A percentile compares a stretch with the other conserved stretches of the same genome.
Conservation (phyloP, 2,113 vertebrate genomes). For the Hiodon alosoides region DNA sequence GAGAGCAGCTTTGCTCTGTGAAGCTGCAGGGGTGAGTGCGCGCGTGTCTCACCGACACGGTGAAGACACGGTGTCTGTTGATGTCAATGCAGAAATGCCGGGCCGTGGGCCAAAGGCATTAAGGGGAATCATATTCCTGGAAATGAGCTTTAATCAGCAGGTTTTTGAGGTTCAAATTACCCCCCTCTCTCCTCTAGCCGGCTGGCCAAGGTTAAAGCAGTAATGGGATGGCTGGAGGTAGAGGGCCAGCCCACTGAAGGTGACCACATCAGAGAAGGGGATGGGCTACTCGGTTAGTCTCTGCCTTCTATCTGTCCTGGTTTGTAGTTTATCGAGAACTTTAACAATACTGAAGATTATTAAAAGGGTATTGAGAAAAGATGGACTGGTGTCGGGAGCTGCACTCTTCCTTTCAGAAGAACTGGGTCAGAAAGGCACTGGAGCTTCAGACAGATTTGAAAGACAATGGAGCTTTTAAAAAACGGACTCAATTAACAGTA, state of each 20-base stretch:
- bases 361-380: too few relatives aligned
- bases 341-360: too few relatives aligned
- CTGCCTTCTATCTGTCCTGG: too few relatives aligned
- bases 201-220: slow-evolving; percentile 96
- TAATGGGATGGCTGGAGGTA: slow-evolving; percentile 77
- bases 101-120: slow-evolving; percentile 89
- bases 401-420: too few relatives aligned
- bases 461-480: too few relatives aligned
- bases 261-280: slow-evolving; percentile 2
- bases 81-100: slow-evolving; percentile 83
- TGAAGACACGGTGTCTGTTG: slow-evolving; percentile 72
- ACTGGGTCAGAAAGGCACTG: too few relatives aligned
- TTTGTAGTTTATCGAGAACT: too few relatives aligned
- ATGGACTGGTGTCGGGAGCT: too few relatives aligned
- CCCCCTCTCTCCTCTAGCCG: slow-evolving; percentile 81
- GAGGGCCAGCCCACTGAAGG: slow-evolving; percentile 40
- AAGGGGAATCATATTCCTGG: slow-evolving; percentile 98
- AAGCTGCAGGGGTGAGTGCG: slow-evolving; percentile 15
- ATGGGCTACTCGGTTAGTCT: neutral
- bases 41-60: slow-evolving; percentile 49
- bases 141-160: slow-evolving; percentile 99
- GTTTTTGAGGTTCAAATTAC: slow-evolving; percentile 99
- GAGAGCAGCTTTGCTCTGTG: neutral
- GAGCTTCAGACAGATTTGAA: too few relatives aligned
- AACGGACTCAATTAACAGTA: too few relatives aligned